Evolutionary conservation across 2,113 vertebrate species (phyloP).

Genomic region (Oreochromis tanganicae): DNA sequence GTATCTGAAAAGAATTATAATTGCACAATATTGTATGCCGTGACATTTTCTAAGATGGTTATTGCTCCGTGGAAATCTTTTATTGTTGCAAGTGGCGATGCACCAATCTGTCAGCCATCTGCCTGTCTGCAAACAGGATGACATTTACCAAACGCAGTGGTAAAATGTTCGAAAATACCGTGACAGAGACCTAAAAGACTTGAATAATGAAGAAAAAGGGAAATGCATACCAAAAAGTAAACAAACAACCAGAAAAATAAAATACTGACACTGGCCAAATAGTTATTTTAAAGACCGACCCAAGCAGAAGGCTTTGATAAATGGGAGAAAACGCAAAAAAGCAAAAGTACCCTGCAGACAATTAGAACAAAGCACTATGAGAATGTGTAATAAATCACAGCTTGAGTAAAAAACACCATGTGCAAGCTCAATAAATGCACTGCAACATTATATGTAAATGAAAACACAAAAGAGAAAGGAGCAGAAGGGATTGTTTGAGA

Average conservation of each 20-base stretch:
- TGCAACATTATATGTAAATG: constrained; percentile 51
- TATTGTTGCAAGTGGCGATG: neutral
- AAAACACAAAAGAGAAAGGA: constrained; percentile 21
- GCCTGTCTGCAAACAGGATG: neutral
- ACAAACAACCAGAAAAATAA: neutral
- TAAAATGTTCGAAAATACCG: neutral
- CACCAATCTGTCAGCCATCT: neutral
- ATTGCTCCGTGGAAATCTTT: neutral
- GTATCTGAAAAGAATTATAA: neutral
- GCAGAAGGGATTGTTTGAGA: neutral
- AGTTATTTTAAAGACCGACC: neutral
- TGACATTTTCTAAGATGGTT: neutral
- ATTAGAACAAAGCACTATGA: constrained; percentile 42
- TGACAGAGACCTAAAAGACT: neutral
- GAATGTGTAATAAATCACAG: constrained; percentile 49
- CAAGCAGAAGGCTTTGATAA: constrained; percentile 8
- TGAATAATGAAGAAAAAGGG: neutral
- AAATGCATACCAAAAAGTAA: neutral
- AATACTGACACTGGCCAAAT: neutral
- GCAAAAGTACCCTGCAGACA: constrained; percentile 13
- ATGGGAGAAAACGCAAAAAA: neutral
- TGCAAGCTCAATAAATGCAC: constrained; percentile 34
- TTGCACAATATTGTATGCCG: neutral
- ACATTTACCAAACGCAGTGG: neutral
- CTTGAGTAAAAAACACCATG: constrained; percentile 52